Percentiles rank a stretch among this genome's conserved stretches.
Conservation (phyloP, 2,797 vertebrate species). For the Valencia hispanica region DNA sequence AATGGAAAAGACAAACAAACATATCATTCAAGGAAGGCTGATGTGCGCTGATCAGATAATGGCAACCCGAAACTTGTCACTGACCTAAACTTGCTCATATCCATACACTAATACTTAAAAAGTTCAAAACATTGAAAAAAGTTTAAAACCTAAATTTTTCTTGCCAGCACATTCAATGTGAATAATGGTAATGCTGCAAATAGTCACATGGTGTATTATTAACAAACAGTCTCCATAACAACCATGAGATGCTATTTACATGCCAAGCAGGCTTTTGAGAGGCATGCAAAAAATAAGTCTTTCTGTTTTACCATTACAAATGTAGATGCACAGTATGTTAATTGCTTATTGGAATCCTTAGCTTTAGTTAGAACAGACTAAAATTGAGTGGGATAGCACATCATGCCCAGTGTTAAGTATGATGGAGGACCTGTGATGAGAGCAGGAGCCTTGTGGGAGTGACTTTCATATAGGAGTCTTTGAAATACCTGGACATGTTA, state of each 20-base stretch:
- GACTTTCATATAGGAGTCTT: not conserved
- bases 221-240: not conserved
- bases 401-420: too few relatives aligned
- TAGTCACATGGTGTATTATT: not conserved
- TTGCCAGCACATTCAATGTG: too few relatives aligned
- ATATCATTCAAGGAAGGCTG: not conserved
- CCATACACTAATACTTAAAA: not conserved
- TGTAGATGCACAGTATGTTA: not conserved
- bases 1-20: not conserved
- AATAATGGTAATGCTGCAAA: not conserved
- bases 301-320: not conserved
- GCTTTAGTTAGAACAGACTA: too few relatives aligned
- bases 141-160: not conserved
- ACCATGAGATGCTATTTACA: not conserved
- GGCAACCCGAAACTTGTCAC: not conserved
- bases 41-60: not conserved
- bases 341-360: too few relatives aligned
- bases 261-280: not conserved
- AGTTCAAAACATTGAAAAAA: not conserved
- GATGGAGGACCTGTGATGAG: too few relatives aligned
- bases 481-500: not conserved
- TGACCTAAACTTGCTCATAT: not conserved
- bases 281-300: not conserved
- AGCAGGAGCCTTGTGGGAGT: not conserved
- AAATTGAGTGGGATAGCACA: too few relatives aligned